Evolutionary conservation across 2,797 vertebrate genomes (phyloP), one percentile per base, ranked within the genome.

Genomic region (Pelodytes ibericus): DNA sequence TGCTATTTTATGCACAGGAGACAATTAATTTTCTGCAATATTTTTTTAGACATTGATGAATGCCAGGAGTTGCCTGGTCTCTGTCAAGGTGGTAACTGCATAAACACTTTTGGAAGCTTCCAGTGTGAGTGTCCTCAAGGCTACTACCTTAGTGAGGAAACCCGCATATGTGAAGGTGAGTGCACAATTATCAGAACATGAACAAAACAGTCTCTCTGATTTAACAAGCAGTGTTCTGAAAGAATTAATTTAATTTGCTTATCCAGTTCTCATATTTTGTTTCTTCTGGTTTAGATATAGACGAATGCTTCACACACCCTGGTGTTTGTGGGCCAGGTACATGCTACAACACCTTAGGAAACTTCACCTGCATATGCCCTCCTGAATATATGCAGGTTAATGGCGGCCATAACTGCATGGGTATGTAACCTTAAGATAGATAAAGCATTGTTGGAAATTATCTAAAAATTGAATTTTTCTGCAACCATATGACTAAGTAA

Each of bases 51-150:
- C 86, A 92, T 93, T 75, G 93, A 95, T 36, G 94, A 95, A 29
- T 94, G 93, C 83, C 90, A 93, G 72, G 83, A 84, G 49, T 88
- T 89, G 74, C 88, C 91, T 70, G 90, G 89, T 56, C 91, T 94
- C 3, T 95, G 93, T 80, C 91, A 91, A 31, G 93, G 93, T 47
- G 94, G 93, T 2, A 94, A 94, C 82, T 95, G 93, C 79, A 87
- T 94, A 81, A 95, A 95, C 84, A 92, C 92, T 27, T 95, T 95
- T 5, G 93, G 93, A 73, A 94, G 92, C 79, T 95, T 95, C 83
- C 91, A 94, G 76, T 95, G 94, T 67, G 92, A 93, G 76, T 95
- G 94, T 76, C 92, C 92, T 0, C 84, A 88, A 33, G 93, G 93
- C 27, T 95, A 93, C 86, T 90, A 93, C 82, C 92, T 95, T 81